Percentiles rank a stretch among this genome's conserved stretches.
Evolutionary conservation across 2,888 invertebrate genomes (phyloP).

Genomic region (Formica aserva): DNA sequence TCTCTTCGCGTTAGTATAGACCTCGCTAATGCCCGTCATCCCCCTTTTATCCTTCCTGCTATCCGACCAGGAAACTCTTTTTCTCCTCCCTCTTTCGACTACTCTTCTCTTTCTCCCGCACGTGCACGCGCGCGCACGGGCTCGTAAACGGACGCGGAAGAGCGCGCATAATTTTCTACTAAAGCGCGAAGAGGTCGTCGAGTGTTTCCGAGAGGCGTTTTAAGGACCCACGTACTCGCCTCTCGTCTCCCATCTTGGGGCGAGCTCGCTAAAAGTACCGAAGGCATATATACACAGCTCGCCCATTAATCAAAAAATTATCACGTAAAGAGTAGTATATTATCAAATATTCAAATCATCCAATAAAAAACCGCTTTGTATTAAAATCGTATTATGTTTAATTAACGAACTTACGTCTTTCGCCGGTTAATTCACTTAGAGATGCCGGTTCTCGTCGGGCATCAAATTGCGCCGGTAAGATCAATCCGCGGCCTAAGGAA

Average conservation of each 20-base stretch:
- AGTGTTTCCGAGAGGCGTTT: slow-evolving; percentile 60
- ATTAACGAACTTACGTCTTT: too few species aligned
- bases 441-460: too few species aligned
- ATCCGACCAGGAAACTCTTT: slow-evolving; percentile 55
- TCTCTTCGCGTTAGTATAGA: slow-evolving; percentile 48
- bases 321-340: neutral
- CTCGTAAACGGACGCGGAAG: slow-evolving; percentile 83
- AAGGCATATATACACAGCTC: slow-evolving; percentile 12
- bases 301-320: slow-evolving; percentile 33
- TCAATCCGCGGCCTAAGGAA: too few species aligned
- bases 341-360: slow-evolving; percentile 21
- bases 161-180: slow-evolving; percentile 83
- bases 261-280: slow-evolving; percentile 29
- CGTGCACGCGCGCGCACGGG: slow-evolving; percentile 52
- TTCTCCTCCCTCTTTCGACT: slow-evolving; percentile 28
- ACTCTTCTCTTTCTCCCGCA: slow-evolving; percentile 19
- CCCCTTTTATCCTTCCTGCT: slow-evolving; percentile 55
- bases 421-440: too few species aligned
- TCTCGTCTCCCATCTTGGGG: slow-evolving; percentile 5
- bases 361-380: neutral
- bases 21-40: slow-evolving; percentile 67
- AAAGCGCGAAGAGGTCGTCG: slow-evolving; percentile 81
- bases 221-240: slow-evolving; percentile 34
- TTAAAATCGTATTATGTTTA: slow-evolving; percentile 15
- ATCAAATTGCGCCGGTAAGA: too few species aligned